Base-by-base conservation (phyloP, 2,888 invertebrate genomes). In the Dryobota labecula region DNA sequence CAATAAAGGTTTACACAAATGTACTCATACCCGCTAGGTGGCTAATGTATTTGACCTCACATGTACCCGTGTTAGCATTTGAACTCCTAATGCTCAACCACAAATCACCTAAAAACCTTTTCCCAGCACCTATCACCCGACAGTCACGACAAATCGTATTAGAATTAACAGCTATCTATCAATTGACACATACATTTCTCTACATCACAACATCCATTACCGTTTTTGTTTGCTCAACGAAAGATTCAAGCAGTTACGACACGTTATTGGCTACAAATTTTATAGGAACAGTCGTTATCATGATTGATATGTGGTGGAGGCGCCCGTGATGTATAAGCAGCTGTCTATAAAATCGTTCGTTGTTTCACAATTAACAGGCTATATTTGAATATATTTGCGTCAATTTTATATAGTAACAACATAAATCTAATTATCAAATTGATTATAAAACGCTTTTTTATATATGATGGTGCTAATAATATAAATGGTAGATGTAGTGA, bases 81-180 rank as follows among this genome's bases (percentile, higher is more conserved):
- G 94, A 95, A 94, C 95, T 94, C 93, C 88, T 94, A 94, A 95
- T 94, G 93, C 91, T 91, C 86, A 90, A 84, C 90, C 91, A 94
- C 94, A 93, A 94, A 95, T 95, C 94, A 94, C 92, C 91, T 90
- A 80, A 87, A 86, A 90, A 91, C 89, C 89, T 86, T 91, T 93
- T 94, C 94, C 94, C 94, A 94, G 92, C 92, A 92, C 92, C 93
- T 89, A 93, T 92, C 93, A 91, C 91, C 90, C 91, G 87, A 90
- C 90, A 93, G 95, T 95, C 95, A 95, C 95, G 95, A 95, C 94
- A 94, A 94, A 93, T 94, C 89, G 91, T 92, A 94, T 93, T 92
- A 93, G 88, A 92, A 93, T 93, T 91, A 94, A 91, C 91, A 87
- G 87, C 90, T 87, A 94, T 92, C 90, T 88, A 94, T 92, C 92